Conservation (phyloP, 2,888 invertebrate genomes). For the Aphrophora alni region DNA sequence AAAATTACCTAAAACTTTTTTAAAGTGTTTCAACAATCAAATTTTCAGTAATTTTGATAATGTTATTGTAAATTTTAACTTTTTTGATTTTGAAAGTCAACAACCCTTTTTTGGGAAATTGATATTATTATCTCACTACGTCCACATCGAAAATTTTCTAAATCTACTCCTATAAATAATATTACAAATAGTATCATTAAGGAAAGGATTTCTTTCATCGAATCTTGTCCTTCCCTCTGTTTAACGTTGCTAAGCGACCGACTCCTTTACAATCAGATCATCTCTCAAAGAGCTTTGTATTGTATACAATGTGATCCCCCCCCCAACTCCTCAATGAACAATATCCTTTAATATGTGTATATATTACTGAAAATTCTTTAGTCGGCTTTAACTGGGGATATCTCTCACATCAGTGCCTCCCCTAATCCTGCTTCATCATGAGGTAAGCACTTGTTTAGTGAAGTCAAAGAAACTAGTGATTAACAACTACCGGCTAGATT, state of each 20-base stretch:
- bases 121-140: too few relatives aligned
- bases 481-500: too few relatives aligned
- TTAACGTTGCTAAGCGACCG: background rate
- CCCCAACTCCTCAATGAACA: background rate
- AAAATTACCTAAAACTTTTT: too few relatives aligned
- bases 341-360: background rate
- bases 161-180: background rate
- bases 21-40: too few relatives aligned
- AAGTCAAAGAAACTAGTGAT: too few relatives aligned
- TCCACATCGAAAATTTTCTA: too few relatives aligned
- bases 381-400: background rate
- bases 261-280: background rate
- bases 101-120: too few relatives aligned
- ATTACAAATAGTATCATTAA: background rate
- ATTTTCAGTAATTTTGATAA: too few relatives aligned
- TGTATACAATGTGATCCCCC: background rate
- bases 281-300: slow-evolving; percentile 6
- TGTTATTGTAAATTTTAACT: too few relatives aligned
- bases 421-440: background rate
- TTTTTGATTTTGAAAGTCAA: too few relatives aligned
- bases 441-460: too few relatives aligned
- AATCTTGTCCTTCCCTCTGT: background rate
- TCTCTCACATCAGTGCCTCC: background rate
- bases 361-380: background rate
- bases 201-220: background rate